Percentiles rank a stretch among this genome's conserved stretches.
These are phyloP conservation scores for Bombus soroeensis DNA, from an alignment of 1,140 invertebrate species.

Conservation along the genomic window DNA sequence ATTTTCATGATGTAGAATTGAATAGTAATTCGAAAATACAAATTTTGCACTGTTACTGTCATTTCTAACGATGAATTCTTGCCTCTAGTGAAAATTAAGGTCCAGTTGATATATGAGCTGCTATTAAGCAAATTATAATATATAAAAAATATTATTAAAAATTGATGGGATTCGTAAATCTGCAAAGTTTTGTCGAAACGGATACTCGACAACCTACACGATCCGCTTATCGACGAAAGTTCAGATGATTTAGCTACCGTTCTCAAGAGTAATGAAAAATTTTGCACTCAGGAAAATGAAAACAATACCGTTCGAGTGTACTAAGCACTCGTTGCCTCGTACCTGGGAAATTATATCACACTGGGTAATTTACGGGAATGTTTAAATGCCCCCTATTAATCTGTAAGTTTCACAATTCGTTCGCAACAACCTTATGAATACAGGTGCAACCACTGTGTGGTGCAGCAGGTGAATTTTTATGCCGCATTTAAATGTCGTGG, in stretches of 20 bases:
- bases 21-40: too few species aligned
- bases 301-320: not conserved
- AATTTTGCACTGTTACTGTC: too few species aligned
- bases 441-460: not conserved
- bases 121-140: not conserved
- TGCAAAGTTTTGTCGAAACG: not conserved
- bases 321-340: not conserved
- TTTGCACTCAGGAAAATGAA: not conserved
- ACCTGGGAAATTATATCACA: not conserved
- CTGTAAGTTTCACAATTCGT: constrained; percentile 41
- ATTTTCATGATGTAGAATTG: not conserved
- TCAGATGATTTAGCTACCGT: not conserved
- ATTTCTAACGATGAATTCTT: too few species aligned
- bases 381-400: constrained; percentile 29
- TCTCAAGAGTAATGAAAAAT: not conserved
- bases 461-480: constrained; percentile 46
- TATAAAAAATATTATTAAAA: too few species aligned
- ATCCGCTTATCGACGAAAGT: not conserved
- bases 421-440: constrained; percentile 33
- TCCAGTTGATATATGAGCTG: not conserved
- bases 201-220: too few species aligned
- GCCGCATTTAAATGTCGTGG: constrained; percentile 45
- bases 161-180: not conserved
- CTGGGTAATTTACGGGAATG: not conserved
- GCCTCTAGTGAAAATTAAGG: too few species aligned